Percentiles rank a stretch among this genome's conserved stretches.
Conservation (phyloP, 2,888 invertebrate species). For the Horisme vitalbata region DNA sequence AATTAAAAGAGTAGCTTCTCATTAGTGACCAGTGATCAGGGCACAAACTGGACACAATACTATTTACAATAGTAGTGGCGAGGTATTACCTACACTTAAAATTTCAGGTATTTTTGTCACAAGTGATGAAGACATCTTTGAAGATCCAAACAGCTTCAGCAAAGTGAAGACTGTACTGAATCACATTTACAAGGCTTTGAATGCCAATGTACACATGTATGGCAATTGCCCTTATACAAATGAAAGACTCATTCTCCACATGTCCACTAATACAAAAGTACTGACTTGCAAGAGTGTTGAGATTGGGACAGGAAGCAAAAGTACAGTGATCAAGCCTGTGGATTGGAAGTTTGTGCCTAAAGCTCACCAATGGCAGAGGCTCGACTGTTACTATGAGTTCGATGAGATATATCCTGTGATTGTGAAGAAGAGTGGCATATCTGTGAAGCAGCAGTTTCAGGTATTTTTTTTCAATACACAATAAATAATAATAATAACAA, state of each 20-base stretch:
- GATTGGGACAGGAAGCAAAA: conserved; percentile 63
- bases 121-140: conserved; percentile 85
- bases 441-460: conserved; percentile 87
- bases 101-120: conserved; percentile 88
- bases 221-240: conserved; percentile 78
- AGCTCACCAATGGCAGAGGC: conserved; percentile 87
- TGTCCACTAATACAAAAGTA: conserved; percentile 76
- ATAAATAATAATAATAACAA: too few species aligned
- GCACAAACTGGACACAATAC: too few species aligned
- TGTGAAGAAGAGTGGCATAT: conserved; percentile 83
- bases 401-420: conserved; percentile 89
- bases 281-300: conserved; percentile 86
- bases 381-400: conserved; percentile 90
- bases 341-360: conserved; percentile 90
- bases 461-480: conserved; percentile 69
- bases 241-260: conserved; percentile 87
- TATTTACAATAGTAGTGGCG: too few species aligned
- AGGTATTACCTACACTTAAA: not conserved
- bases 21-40: too few species aligned
- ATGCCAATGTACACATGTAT: conserved; percentile 81
- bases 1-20: too few species aligned
- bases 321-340: conserved; percentile 83
- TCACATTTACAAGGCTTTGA: conserved; percentile 81
- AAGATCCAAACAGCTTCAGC: conserved; percentile 77
- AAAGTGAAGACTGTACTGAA: conserved; percentile 84